Conservation (phyloP, 2,113 vertebrate species). For the Epinephelus fuscoguttatus region DNA sequence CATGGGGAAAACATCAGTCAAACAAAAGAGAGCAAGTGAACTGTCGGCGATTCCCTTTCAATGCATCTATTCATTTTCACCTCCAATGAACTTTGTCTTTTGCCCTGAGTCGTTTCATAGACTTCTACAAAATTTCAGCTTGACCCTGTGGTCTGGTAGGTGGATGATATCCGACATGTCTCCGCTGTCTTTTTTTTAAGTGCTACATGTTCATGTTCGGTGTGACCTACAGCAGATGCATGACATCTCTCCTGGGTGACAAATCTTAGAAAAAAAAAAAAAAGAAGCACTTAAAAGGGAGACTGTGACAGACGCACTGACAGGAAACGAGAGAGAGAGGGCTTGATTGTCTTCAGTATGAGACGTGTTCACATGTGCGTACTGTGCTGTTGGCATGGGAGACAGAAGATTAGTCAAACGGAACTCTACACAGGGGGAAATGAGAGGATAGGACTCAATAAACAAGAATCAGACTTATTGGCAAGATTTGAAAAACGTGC, state of each 20-base stretch:
- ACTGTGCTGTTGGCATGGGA: conserved; percentile 2
- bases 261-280: neutral
- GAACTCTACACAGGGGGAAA: conserved; percentile 1
- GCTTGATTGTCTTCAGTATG: neutral
- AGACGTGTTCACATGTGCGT: neutral
- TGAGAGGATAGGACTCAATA: neutral
- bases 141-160: conserved; percentile 19
- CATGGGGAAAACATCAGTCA: conserved; percentile 41
- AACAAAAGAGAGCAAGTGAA: conserved; percentile 41
- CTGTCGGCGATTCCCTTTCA: conserved; percentile 23
- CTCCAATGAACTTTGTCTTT: conserved; percentile 47
- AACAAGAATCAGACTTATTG: conserved; percentile 15
- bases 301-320: conserved; percentile 8
- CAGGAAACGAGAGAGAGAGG: conserved; percentile 13
- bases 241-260: conserved; percentile 32
- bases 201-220: conserved; percentile 21
- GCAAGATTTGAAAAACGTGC: conserved; percentile 2
- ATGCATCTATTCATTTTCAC: conserved; percentile 33
- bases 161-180: conserved; percentile 26
- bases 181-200: neutral
- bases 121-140: conserved; percentile 12
- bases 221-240: conserved; percentile 30
- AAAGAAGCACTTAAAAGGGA: conserved; percentile 30
- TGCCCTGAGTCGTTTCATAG: conserved; percentile 18
- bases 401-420: conserved; percentile 27